Percentiles rank a stretch among this genome's conserved stretches.
Conservation (phyloP, 2,797 vertebrate genomes). For the Aselliscus stoliczkanus region DNA sequence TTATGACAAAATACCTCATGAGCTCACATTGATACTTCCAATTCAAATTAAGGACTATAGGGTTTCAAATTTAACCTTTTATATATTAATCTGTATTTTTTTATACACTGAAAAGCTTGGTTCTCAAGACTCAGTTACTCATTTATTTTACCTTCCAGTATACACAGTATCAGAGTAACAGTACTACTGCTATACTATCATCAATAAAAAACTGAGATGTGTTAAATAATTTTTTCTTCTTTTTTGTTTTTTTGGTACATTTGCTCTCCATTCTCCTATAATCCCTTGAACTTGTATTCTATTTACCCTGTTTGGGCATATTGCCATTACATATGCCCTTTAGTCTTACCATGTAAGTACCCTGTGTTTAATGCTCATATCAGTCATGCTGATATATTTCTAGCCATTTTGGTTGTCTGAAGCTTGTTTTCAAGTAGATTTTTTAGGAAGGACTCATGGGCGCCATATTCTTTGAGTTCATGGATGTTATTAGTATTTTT, state of each 20-base stretch:
- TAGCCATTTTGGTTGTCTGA: neutral
- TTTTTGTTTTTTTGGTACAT: too few relatives aligned
- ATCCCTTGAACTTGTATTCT: neutral
- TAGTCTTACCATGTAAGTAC: too few relatives aligned
- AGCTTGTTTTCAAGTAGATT: neutral
- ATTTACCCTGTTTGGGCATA: neutral
- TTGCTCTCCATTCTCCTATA: neutral
- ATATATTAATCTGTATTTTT: neutral
- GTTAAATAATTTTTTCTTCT: neutral
- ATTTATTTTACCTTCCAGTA: neutral
- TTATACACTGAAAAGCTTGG: neutral
- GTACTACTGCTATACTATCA: neutral
- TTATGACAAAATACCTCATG: neutral
- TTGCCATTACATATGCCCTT: neutral
- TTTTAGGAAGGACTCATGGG: neutral
- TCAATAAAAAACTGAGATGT: neutral
- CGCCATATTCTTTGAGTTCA: neutral
- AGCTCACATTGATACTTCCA: neutral
- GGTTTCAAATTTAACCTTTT: neutral
- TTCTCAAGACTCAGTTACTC: neutral
- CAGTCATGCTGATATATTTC: neutral
- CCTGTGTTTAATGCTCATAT: neutral
- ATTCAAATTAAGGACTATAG: neutral
- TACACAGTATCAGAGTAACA: neutral
- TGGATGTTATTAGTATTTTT: neutral